Percentiles rank a stretch among this genome's conserved stretches.
These are phyloP conservation scores for Lysandra coridon DNA, from an alignment of 2,888 invertebrate species.

Conservation along the genomic window DNA sequence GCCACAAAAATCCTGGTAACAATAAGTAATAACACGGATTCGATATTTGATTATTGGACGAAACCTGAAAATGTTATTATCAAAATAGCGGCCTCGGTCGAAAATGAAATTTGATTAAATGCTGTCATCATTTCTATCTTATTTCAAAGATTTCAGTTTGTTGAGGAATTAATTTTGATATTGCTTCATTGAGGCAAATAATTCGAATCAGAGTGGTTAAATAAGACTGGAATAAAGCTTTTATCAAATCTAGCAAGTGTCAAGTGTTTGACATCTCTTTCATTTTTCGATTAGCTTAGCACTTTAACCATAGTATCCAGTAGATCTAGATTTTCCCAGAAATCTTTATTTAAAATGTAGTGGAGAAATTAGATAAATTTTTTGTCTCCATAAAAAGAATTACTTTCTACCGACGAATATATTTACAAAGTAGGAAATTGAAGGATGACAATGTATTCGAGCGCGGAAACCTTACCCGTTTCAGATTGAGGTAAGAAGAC, in stretches of 20 bases:
- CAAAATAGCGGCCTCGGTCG: neutral
- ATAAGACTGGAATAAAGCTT: neutral
- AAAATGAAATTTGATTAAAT: slow-evolving; percentile 10
- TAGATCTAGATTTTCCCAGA: neutral
- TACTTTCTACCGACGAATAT: too few relatives aligned
- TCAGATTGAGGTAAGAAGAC: too few relatives aligned
- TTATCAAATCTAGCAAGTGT: neutral
- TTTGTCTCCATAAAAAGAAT: too few relatives aligned
- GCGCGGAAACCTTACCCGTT: too few relatives aligned
- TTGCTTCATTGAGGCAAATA: neutral
- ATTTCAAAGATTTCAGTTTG: slow-evolving; percentile 14
- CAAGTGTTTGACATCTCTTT: neutral
- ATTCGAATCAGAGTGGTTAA: neutral
- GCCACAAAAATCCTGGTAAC: neutral
- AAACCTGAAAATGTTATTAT: slow-evolving; percentile 14
- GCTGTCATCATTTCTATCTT: slow-evolving; percentile 6
- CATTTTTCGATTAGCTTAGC: neutral
- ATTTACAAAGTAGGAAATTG: too few relatives aligned
- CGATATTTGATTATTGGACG: neutral
- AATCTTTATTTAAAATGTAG: neutral
- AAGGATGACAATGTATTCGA: too few relatives aligned
- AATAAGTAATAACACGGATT: neutral
- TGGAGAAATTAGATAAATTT: neutral
- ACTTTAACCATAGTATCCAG: neutral
- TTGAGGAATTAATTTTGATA: slow-evolving; percentile 8